phyloP scores from a whole-genome alignment of 2,888 invertebrate genomes.

The Ashinkailepas kermadecensis region DNA sequence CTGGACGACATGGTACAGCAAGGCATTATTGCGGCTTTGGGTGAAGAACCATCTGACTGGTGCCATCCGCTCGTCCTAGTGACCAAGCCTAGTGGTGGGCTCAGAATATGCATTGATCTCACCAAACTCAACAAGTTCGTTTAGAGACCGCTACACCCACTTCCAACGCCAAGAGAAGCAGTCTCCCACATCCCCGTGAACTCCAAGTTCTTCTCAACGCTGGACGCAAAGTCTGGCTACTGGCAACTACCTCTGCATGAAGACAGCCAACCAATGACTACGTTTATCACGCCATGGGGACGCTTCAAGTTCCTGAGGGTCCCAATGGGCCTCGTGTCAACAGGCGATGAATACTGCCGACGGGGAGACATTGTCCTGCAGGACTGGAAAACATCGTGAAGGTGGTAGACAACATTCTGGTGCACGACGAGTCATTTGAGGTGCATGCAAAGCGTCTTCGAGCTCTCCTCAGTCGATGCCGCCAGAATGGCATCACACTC shows the following conservation, averaged over 20 bases:
- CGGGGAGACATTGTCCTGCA: constrained; percentile 24
- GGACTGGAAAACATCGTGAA: constrained; percentile 21
- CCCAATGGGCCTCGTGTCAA: not conserved
- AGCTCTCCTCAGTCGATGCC: not conserved
- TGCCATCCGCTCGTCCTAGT: too few species aligned
- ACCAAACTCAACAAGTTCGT: too few species aligned
- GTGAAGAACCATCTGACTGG: too few species aligned
- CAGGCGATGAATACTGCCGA: constrained; percentile 23
- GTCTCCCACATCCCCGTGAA: too few species aligned
- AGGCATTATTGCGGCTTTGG: too few species aligned
- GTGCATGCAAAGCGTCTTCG: not conserved
- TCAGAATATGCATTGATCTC: too few species aligned
- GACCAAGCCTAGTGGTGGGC: too few species aligned
- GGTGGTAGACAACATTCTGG: constrained; percentile 22
- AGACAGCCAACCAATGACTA: not conserved
- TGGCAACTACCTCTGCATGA: not conserved
- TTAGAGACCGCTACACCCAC: too few species aligned
- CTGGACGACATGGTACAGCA: too few species aligned
- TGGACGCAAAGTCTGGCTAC: too few species aligned
- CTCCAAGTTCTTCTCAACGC: too few species aligned
- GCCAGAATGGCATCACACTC: constrained; percentile 22
- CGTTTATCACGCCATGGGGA: constrained; percentile 20
- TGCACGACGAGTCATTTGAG: not conserved
- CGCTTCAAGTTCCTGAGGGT: constrained; percentile 6
- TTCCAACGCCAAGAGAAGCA: too few species aligned